Conservation (phyloP, 2,113 vertebrate genomes). For the Dendropsophus ebraccatus region DNA sequence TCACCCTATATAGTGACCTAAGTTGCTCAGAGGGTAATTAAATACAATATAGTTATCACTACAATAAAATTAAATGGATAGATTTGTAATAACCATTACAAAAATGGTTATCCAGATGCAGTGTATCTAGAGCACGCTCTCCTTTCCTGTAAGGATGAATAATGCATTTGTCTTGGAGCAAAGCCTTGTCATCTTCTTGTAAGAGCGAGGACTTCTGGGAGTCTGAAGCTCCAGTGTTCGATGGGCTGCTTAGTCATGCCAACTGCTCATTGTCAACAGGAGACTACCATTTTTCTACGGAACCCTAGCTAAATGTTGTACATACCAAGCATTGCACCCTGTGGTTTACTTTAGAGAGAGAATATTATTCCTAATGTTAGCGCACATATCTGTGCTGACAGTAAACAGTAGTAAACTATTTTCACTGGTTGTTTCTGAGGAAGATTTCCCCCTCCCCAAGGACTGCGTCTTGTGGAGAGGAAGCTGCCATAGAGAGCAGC, state of each 20-base stretch:
- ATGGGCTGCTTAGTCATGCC: slow-evolving; percentile 1
- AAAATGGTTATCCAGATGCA: background rate
- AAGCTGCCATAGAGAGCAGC: background rate
- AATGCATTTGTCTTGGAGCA: slow-evolving; percentile 40
- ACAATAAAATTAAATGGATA: background rate
- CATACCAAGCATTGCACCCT: background rate
- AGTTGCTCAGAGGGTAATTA: background rate
- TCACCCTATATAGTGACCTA: background rate
- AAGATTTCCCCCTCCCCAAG: background rate
- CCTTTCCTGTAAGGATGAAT: slow-evolving; percentile 32
- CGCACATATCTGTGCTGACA: no score
- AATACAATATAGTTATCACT: background rate
- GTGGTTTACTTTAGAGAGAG: background rate
- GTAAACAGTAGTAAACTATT: background rate
- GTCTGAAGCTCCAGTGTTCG: background rate
- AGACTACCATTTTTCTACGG: background rate
- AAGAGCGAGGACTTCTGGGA: background rate
- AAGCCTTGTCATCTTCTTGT: slow-evolving; percentile 46
- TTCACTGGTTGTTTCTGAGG: background rate
- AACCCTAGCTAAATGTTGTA: background rate
- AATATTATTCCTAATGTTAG: background rate
- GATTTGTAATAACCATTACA: background rate
- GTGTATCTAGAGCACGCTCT: background rate
- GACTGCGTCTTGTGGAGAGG: background rate
- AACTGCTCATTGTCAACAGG: background rate